phyloP scores from a whole-genome alignment of 2,113 vertebrate genomes.

The Engystomops pustulosus region DNA sequence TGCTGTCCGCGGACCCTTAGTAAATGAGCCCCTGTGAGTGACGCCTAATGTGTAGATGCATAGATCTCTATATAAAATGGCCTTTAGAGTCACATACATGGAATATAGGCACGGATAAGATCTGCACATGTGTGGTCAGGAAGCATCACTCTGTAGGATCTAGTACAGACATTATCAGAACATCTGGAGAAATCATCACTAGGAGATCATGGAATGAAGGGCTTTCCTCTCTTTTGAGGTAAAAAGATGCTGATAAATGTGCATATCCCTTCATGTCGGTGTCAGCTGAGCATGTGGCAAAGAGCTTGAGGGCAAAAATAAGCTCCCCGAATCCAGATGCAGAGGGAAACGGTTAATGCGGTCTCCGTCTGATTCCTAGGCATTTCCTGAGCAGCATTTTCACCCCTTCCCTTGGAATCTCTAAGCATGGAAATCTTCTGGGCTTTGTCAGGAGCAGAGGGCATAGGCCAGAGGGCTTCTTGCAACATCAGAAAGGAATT shows the following conservation, averaged over 20 bases:
- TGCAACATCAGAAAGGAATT: slow-evolving; percentile 43
- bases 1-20: no score
- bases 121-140: neutral
- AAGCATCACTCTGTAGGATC: neutral
- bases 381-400: slow-evolving; percentile 50
- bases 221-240: neutral
- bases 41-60: no score
- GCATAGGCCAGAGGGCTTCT: slow-evolving; percentile 38
- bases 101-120: neutral
- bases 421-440: slow-evolving; percentile 45
- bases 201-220: neutral
- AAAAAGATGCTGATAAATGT: neutral
- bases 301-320: neutral
- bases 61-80: no score
- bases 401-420: slow-evolving; percentile 32
- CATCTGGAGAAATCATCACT: slow-evolving; percentile 13
- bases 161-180: neutral
- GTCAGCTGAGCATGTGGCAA: neutral
- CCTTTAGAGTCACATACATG: neutral
- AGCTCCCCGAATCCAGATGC: slow-evolving; percentile 4
- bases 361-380: slow-evolving; percentile 13
- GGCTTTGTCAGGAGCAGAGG: slow-evolving; percentile 30
- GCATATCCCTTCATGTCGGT: neutral
- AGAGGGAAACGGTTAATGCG: neutral
- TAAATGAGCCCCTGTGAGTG: no score